phyloP scores from a whole-genome alignment of 1,140 invertebrate species.

The Paramacrobiotus metropolitanus region DNA sequence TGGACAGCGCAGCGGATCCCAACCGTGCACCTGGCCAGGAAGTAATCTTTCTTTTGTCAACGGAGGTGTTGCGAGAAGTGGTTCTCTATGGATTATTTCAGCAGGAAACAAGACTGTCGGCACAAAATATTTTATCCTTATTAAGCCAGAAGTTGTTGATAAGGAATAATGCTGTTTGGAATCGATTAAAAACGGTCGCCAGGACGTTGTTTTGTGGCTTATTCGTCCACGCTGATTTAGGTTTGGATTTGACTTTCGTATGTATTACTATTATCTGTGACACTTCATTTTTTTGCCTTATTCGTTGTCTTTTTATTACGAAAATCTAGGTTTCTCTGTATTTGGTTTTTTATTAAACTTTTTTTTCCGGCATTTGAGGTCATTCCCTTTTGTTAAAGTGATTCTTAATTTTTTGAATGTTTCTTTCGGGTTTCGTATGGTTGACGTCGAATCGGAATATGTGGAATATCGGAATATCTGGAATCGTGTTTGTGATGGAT shows the following conservation, averaged over 20 bases:
- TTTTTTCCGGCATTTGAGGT: too few species aligned
- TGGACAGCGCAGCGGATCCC: neutral
- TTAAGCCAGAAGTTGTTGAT: conserved; percentile 2
- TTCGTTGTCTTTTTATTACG: neutral
- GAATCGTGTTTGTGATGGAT: too few species aligned
- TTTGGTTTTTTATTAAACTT: neutral
- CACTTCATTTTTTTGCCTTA: neutral
- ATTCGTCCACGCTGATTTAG: conserved; percentile 1
- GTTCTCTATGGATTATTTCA: neutral
- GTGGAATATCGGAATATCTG: too few species aligned
- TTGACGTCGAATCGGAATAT: too few species aligned
- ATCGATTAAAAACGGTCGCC: neutral
- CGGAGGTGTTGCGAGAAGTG: neutral
- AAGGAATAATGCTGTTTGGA: neutral
- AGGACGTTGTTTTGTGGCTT: neutral
- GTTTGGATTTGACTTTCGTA: neutral
- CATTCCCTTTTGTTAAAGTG: too few species aligned
- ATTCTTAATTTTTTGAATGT: too few species aligned
- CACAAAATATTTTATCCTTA: neutral
- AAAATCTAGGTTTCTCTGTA: neutral
- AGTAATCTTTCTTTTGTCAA: neutral
- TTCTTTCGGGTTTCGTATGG: too few species aligned
- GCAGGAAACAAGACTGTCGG: neutral
- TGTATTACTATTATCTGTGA: neutral
- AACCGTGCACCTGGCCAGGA: neutral